Evolutionary conservation across 1,140 invertebrate species (phyloP), one percentile per base, ranked within the genome.

Genomic region (Pantala flavescens): DNA sequence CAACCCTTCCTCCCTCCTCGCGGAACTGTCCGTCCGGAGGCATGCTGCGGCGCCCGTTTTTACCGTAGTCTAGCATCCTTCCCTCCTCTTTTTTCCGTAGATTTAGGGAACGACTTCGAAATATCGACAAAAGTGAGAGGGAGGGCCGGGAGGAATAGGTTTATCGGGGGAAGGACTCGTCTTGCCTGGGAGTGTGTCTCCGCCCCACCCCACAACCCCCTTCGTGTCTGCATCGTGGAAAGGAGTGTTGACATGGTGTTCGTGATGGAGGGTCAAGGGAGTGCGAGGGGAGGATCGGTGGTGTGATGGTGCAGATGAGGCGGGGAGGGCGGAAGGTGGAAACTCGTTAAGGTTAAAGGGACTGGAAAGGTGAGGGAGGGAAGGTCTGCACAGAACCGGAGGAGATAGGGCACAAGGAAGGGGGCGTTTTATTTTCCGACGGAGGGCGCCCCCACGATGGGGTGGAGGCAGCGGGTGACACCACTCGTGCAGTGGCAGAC

Each of bases 71-170:
- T 36, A 36, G 28, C 28, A 36, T 63, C 49, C 1, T 63, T 63
- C 49, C 1, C 49, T 16, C 3, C 49, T 63, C n/a, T 63, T 21
- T 63, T 63, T 63, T 63, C 49, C 49, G 16, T 16, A 63, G 49
- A 63, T 63, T 11, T 19, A 63, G 49, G 49, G 49, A 19, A 21
- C 14, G 49, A 63, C 49, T 63, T 63, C 49, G 3, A 21, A 63
- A 63, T 63, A 63, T 63, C 49, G 49, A 63, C 49, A 21, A 63
- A 63, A 63, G 49, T 19, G 49, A 63, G 49, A 63, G 49, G 49
- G 49, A 36, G 9, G 28, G 28, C 28, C 28, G 28, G 9, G 28
- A 36, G 28, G 28, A 36, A 36, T 36, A 36, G 28, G 28, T 36
- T 36, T 36, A 36, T 36, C 28, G 49, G n/a, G 49, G 49, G 49